Base-by-base conservation (phyloP, 1,140 invertebrate species). In the Zaprionus kolodkinae region DNA sequence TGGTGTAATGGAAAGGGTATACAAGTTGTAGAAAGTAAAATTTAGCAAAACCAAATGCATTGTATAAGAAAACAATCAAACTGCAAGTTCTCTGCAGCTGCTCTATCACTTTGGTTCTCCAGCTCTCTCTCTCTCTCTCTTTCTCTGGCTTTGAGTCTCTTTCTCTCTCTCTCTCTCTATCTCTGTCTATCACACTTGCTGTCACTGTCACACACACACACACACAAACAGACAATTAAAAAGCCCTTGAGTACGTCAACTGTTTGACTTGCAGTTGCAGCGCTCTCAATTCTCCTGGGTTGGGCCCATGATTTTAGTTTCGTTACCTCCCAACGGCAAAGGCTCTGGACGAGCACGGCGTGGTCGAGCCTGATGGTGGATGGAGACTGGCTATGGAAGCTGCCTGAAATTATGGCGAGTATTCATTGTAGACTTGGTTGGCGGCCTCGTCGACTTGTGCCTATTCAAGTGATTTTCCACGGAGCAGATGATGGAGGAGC, bases 141-240 rank as follows among this genome's bases (percentile, higher is more conserved):
- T 4, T 72, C 43, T 21, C 21, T 21, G 21, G 1, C 21, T 21
- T 2, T 21, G 21, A 2, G 2, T 27, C 15, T 43, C 35, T 67
- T 1, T 15, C 33, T 56, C 7, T 62, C 15, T 33, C n/a, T 40
- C 50, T 30, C 12, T n/a, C 33, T 65, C 9, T 35, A 27, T 30
- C 3, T 54, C 59, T 62, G 10, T n/a, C 56, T 56, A 33, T 27
- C 54, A 15, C 13, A 48, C 30, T 63, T 1, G 33, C 27, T 36
- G 15, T 30, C 17, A 10, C 43, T 30, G 6, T 25, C 17, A 25
- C n/a, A 9, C 59, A 69, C 36, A 43, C 12, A 55, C 36, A 40
- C 55, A 57, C 60, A 74, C 75, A 78, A 60, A 72, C 72, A 83
- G 81, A 89, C 84, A 87, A 87, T 87, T 87, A 87, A 87, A 87